phyloP scores from a whole-genome alignment of 1,140 invertebrate species.

The Gonatopus flavifemur region DNA sequence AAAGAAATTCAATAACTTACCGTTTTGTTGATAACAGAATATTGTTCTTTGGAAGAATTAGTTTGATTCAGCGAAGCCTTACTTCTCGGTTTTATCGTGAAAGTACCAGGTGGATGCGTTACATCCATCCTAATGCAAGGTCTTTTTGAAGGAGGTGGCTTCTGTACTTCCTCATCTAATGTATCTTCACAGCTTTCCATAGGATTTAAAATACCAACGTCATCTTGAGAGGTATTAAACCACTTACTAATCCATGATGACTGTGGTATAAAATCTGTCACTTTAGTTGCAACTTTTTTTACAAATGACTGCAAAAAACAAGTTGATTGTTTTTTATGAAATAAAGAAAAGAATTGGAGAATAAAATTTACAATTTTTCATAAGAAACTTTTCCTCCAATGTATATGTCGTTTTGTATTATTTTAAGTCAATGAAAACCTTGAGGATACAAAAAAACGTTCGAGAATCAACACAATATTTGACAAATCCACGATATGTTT shows the following conservation, averaged over 20 bases:
- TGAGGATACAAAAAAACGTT: too few relatives aligned
- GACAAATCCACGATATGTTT: too few relatives aligned
- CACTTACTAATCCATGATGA: slow-evolving; percentile 54
- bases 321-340: too few relatives aligned
- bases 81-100: slow-evolving; percentile 39
- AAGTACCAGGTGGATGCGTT: slow-evolving; percentile 53
- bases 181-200: slow-evolving; percentile 32
- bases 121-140: slow-evolving; percentile 53
- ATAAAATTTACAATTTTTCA: too few relatives aligned
- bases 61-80: slow-evolving; percentile 24
- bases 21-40: slow-evolving; percentile 24
- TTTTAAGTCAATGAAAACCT: too few relatives aligned
- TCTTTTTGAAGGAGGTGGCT: slow-evolving; percentile 47
- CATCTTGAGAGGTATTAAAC: slow-evolving; percentile 49
- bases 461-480: too few relatives aligned
- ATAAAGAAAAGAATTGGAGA: too few relatives aligned
- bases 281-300: slow-evolving; percentile 53
- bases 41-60: slow-evolving; percentile 32
- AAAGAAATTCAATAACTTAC: slow-evolving; percentile 19
- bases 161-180: slow-evolving; percentile 33
- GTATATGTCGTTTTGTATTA: too few relatives aligned
- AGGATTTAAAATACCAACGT: slow-evolving; percentile 27
- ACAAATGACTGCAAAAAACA: slow-evolving; percentile 51
- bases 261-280: slow-evolving; percentile 53
- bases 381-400: too few relatives aligned